Evolutionary conservation across 2,888 invertebrate genomes (phyloP).

Genomic region (Drosophila gaucha): DNA sequence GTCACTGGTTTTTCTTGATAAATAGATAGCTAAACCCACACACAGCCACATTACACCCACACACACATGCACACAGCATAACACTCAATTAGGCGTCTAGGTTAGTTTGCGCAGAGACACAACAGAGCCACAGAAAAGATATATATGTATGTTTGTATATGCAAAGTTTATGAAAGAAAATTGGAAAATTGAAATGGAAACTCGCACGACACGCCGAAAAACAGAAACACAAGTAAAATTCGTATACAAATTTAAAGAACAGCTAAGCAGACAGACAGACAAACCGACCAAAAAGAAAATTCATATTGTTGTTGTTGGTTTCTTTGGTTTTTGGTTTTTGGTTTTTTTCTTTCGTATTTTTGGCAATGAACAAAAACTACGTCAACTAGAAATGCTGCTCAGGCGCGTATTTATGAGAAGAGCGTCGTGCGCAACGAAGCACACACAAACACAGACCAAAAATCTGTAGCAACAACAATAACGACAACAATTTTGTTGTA

Average conservation of each 20-base stretch:
- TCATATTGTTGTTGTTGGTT: slow-evolving; percentile 7
- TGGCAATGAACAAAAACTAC: slow-evolving; percentile 81
- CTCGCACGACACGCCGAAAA: slow-evolving; percentile 54
- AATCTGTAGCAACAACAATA: slow-evolving; percentile 35
- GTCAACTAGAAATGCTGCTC: slow-evolving; percentile 65
- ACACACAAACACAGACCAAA: slow-evolving; percentile 26
- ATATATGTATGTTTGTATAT: slow-evolving; percentile 1
- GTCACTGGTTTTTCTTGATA: slow-evolving; percentile 31
- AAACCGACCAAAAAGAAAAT: slow-evolving; percentile 21
- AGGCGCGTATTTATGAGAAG: slow-evolving; percentile 62
- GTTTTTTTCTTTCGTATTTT: slow-evolving; percentile 71
- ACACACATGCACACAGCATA: slow-evolving; percentile 15
- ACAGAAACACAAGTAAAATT: slow-evolving; percentile 15
- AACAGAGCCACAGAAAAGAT: slow-evolving; percentile 4
- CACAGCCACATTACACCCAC: background rate
- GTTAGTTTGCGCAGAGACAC: slow-evolving; percentile 24
- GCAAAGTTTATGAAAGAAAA: slow-evolving; percentile 75
- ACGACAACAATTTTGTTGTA: slow-evolving; percentile 41
- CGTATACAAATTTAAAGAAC: slow-evolving; percentile 19
- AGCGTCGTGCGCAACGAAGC: slow-evolving; percentile 77
- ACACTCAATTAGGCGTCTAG: slow-evolving; percentile 66
- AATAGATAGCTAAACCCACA: background rate
- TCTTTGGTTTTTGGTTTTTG: slow-evolving; percentile 4
- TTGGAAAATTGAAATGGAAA: slow-evolving; percentile 78
- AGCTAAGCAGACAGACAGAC: slow-evolving; percentile 43